phyloP scores from a whole-genome alignment of 2,113 vertebrate genomes.

The Neogale vison region DNA sequence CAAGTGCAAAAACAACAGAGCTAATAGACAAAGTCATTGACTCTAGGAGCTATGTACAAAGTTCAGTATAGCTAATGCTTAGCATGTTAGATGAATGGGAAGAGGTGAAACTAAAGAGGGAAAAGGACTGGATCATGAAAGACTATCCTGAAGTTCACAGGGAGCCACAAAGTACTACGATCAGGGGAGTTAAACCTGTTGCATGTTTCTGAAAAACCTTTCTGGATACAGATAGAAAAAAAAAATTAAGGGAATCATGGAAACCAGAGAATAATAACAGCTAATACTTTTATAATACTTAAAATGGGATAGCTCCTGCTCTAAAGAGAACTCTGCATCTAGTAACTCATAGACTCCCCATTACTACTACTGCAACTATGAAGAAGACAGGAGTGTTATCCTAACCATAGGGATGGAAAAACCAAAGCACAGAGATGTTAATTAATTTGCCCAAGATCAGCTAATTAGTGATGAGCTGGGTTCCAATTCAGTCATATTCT shows the following conservation, averaged over 20 bases:
- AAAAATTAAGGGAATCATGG: not conserved
- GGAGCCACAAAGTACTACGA: not conserved
- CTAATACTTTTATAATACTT: not conserved
- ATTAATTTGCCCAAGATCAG: not conserved
- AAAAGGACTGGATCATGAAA: not conserved
- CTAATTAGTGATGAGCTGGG: not conserved
- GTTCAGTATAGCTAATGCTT: not conserved
- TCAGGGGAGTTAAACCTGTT: not conserved
- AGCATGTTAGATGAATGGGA: not conserved
- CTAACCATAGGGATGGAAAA: not conserved
- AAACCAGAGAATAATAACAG: not conserved
- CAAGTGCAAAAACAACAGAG: not conserved
- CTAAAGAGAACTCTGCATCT: not conserved
- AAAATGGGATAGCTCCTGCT: not conserved
- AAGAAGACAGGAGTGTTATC: not conserved
- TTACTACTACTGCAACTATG: not conserved
- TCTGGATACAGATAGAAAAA: not conserved
- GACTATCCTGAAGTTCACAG: not conserved
- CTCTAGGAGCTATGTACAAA: not conserved
- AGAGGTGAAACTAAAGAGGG: not conserved
- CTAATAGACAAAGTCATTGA: not conserved
- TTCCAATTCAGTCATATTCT: not conserved
- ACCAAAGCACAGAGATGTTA: not conserved
- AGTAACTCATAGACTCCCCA: not conserved
- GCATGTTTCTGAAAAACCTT: conserved; percentile 36